Evolutionary conservation across 2,113 vertebrate genomes (phyloP).

Genomic region (Forbesichthys agassizii): DNA sequence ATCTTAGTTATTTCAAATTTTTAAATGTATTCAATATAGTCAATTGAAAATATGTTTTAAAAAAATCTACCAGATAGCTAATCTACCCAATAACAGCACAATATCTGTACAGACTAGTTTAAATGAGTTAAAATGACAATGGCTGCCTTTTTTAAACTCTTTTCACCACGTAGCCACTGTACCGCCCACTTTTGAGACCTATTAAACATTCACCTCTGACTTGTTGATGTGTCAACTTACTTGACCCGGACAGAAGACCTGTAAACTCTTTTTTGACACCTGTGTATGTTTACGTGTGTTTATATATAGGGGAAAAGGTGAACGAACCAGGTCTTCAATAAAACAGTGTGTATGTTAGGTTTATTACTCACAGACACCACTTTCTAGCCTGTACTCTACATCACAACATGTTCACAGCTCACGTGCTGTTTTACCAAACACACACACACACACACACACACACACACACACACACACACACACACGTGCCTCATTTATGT

Average conservation of each 20-base stretch:
- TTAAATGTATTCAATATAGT: too few species aligned
- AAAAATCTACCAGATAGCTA: too few species aligned
- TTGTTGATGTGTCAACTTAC: background rate
- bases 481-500: constrained; percentile 3
- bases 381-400: constrained; percentile 32
- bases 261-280: constrained; percentile 12
- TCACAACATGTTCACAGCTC: constrained; percentile 19
- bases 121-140: too few species aligned
- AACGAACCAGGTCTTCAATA: background rate
- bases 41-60: too few species aligned
- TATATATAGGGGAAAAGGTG: constrained; percentile 9
- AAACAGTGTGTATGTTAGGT: constrained; percentile 30
- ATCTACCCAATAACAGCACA: too few species aligned
- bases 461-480: constrained; percentile 4
- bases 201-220: background rate
- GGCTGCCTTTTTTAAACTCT: too few species aligned
- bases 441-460: constrained; percentile 18
- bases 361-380: constrained; percentile 42
- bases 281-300: constrained; percentile 10
- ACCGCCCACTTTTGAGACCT: background rate
- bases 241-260: constrained; percentile 8
- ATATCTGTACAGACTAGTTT: too few species aligned
- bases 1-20: too few species aligned
- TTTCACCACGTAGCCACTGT: too few species aligned
- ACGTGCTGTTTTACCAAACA: constrained; percentile 29